These are phyloP conservation scores for Climacteris rufus DNA, from an alignment of 2,113 vertebrate species.

Conservation along the genomic window DNA sequence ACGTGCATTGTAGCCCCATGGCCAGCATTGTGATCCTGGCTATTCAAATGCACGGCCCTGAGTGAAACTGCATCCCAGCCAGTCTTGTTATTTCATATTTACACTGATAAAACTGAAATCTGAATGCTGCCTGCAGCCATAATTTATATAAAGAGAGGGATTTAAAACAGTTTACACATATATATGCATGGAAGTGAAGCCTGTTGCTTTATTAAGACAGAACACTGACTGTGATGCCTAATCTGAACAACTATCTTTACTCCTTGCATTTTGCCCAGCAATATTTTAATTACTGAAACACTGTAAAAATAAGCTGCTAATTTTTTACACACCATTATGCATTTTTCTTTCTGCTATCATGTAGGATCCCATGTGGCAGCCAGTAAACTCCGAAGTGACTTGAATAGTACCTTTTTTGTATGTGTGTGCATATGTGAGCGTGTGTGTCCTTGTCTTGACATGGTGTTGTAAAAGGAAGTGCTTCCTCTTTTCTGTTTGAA, in stretches of 20 bases:
- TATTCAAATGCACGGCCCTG: not conserved
- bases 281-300: not conserved
- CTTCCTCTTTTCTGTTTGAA: conserved; percentile 29
- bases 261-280: not conserved
- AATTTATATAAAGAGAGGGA: not conserved
- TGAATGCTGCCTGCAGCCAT: not conserved
- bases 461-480: conserved; percentile 7
- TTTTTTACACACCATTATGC: not conserved
- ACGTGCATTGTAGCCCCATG: not conserved
- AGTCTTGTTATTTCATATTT: not conserved
- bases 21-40: not conserved
- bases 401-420: not conserved
- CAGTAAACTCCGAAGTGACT: not conserved
- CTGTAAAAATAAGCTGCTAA: not conserved
- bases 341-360: not conserved
- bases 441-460: not conserved
- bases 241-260: not conserved
- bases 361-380: not conserved
- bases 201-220: not conserved
- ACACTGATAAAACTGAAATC: not conserved
- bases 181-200: not conserved
- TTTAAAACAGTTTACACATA: not conserved
- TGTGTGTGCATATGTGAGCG: not conserved
- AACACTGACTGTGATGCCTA: not conserved
- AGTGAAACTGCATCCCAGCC: not conserved